phyloP scores from a whole-genome alignment of 2,113 vertebrate species.

The Tinamus guttatus region DNA sequence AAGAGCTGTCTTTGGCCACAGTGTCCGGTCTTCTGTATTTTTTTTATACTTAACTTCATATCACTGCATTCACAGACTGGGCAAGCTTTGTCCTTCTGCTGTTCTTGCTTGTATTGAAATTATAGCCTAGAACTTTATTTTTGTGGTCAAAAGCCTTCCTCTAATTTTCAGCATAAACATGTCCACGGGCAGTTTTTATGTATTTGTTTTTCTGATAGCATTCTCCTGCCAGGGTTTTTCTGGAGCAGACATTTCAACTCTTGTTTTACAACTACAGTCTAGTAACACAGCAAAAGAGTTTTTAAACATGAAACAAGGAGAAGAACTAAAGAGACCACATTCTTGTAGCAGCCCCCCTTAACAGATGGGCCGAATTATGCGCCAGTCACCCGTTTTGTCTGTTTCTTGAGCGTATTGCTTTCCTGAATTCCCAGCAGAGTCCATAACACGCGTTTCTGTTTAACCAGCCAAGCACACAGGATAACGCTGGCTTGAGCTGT shows the following conservation, averaged over 20 bases:
- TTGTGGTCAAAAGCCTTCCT: neutral
- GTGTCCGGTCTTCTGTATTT: neutral
- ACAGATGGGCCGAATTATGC: neutral
- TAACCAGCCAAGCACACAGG: neutral
- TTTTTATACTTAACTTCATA: neutral
- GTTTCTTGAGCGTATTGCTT: neutral
- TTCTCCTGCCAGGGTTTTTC: neutral
- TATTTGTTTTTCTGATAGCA: neutral
- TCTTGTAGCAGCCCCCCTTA: too few relatives aligned
- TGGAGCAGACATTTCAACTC: neutral
- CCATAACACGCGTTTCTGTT: neutral
- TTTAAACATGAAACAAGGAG: neutral
- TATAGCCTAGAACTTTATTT: neutral
- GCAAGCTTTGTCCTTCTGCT: neutral
- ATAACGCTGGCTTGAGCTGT: neutral
- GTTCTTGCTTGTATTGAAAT: neutral
- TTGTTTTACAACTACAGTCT: neutral
- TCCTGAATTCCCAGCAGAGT: neutral
- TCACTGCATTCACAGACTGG: neutral
- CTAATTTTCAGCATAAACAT: neutral
- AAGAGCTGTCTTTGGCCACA: neutral
- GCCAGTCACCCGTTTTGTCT: neutral
- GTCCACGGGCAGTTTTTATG: neutral
- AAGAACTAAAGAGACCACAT: neutral
- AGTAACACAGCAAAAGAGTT: neutral